phyloP scores from a whole-genome alignment of 1,140 invertebrate species.

The Aphelinus certus region DNA sequence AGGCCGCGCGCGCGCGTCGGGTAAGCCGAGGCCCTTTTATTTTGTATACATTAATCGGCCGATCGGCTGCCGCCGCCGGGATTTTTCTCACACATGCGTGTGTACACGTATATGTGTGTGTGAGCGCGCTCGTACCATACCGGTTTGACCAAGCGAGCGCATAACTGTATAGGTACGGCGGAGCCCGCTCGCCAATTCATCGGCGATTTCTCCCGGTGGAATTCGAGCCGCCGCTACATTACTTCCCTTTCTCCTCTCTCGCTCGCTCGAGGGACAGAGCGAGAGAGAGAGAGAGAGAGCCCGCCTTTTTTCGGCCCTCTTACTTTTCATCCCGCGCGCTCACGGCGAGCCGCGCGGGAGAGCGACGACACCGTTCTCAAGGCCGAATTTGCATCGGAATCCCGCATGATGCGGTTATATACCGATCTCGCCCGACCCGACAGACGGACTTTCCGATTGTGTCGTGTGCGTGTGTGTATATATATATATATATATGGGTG shows the following conservation, averaged over 20 bases:
- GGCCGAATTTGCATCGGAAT: constrained; percentile 40
- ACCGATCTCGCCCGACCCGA: too few relatives aligned
- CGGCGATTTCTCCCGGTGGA: constrained; percentile 33
- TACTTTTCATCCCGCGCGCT: constrained; percentile 26
- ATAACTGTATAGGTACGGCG: constrained; percentile 10
- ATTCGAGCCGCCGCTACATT: constrained; percentile 4
- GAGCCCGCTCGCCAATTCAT: not conserved
- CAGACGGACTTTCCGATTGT: too few relatives aligned
- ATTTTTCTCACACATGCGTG: constrained; percentile 10
- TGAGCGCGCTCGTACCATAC: not conserved
- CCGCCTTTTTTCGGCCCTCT: constrained; percentile 8
- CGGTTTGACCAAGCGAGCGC: not conserved
- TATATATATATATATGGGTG: too few relatives aligned
- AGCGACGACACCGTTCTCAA: constrained; percentile 31
- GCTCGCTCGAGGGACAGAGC: not conserved
- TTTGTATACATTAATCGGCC: too few relatives aligned
- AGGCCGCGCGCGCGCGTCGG: not conserved
- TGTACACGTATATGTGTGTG: not conserved
- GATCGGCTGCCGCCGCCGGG: not conserved
- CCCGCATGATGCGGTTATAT: too few relatives aligned
- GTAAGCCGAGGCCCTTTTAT: too few relatives aligned
- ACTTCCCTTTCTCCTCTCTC: not conserved
- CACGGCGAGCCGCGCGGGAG: too few relatives aligned
- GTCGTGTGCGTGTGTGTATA: too few relatives aligned
- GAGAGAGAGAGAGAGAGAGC: too few relatives aligned